These are phyloP conservation scores for Archips xylosteana DNA, from an alignment of 2,888 invertebrate genomes.

Conservation along the genomic window DNA sequence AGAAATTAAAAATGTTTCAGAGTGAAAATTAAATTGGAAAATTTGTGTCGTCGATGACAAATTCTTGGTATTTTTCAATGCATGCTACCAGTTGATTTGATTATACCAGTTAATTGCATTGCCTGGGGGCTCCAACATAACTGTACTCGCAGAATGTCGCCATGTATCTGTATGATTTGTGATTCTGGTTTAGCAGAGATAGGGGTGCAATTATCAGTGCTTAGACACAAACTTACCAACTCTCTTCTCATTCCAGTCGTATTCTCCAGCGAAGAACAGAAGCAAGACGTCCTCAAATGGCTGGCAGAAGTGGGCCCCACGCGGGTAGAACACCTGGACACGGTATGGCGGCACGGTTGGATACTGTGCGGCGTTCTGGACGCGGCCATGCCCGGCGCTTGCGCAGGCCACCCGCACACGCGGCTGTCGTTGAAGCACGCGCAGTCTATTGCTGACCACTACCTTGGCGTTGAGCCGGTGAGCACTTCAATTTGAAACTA, in stretches of 20 bases:
- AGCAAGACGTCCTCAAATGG: conserved; percentile 75
- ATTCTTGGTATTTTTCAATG: too few relatives aligned
- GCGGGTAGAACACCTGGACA: conserved; percentile 76
- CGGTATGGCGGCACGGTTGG: conserved; percentile 86
- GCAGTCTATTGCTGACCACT: conserved; percentile 86
- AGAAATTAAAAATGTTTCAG: too few relatives aligned
- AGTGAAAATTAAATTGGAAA: too few relatives aligned
- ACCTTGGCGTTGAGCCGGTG: conserved; percentile 86
- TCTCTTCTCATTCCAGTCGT: conserved; percentile 63
- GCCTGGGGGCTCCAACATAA: too few relatives aligned
- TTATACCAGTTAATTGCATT: too few relatives aligned
- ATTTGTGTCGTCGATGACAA: too few relatives aligned
- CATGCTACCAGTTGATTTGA: too few relatives aligned
- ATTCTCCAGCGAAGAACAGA: conserved; percentile 77
- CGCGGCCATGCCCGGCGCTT: conserved; percentile 86
- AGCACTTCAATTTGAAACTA: conserved; percentile 46
- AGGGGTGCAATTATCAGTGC: too few relatives aligned
- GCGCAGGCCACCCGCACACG: conserved; percentile 84
- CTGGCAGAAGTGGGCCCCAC: conserved; percentile 72
- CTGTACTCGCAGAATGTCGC: too few relatives aligned
- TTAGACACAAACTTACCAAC: neutral
- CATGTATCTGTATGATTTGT: too few relatives aligned
- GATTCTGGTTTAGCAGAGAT: too few relatives aligned
- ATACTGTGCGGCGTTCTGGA: conserved; percentile 86
- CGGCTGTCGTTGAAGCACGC: conserved; percentile 80